Evolutionary conservation across 2,888 invertebrate genomes (phyloP), one percentile per base, ranked within the genome.

Genomic region (Cephus sareptanus): DNA sequence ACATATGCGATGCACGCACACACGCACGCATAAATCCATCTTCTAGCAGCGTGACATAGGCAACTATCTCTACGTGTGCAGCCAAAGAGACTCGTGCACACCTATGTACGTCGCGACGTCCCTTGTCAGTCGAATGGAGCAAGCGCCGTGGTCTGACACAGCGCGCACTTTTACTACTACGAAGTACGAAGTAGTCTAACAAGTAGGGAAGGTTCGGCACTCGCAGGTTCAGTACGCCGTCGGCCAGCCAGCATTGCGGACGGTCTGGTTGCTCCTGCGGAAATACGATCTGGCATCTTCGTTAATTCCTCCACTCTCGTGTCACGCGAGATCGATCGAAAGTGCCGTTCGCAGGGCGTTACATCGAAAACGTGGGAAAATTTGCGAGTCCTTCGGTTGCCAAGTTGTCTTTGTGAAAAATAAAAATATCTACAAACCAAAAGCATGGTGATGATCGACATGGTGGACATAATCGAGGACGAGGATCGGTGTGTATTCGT

Each of bases 361-460:
- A 1, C 69, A n/a, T 15, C 9, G 4, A 3, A 4, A 69, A n/a
- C 70, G 70, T 70, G 30, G 30, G 30, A 12, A 13, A 70, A 11
- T 11, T 15, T 70, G 15, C 15, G 13, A 40, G 12, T 40, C 15
- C 15, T 40, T 40, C 15, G 37, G 4, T 40, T 15, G 40, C 15
- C 15, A 40, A 40, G 2, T 6, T 40, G 15, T 40, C 15, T 40
- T 4, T 15, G 40, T 2, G 15, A 15, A 40, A 15, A 40, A 15
- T 6, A 6, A 15, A 6, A 40, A 15, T 15, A 40, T 40, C 40
- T 15, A 15, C 15, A 15, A 6, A 6, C 15, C 0, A 40, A 15
- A 40, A 40, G 40, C 15, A 91, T 91, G 91, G 90, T 91, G 84
- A 89, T 91, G 90, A 91, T 91, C 82, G 90, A 91, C 87, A 90